These are phyloP conservation scores for Pissodes strobi DNA, from an alignment of 1,140 invertebrate genomes.

Conservation along the genomic window DNA sequence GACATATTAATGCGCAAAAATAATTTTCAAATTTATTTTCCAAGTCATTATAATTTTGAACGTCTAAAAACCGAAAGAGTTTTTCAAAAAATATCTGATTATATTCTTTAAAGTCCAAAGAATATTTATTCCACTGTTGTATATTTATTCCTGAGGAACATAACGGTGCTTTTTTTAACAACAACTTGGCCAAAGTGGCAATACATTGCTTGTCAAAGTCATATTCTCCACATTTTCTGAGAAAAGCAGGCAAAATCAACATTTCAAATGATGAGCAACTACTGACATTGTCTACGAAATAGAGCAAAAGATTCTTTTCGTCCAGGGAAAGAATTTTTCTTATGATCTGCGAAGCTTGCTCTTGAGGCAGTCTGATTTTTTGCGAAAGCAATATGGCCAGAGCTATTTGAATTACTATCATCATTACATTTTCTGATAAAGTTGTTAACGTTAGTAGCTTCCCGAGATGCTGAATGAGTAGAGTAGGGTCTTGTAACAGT, in stretches of 20 bases:
- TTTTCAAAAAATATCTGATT: constrained; percentile 53
- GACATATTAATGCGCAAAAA: constrained; percentile 62
- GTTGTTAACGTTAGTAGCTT: constrained; percentile 56
- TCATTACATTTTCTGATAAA: constrained; percentile 58
- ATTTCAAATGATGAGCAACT: constrained; percentile 73
- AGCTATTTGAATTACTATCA: constrained; percentile 62
- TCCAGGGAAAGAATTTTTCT: constrained; percentile 64
- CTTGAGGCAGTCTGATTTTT: constrained; percentile 68
- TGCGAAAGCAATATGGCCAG: constrained; percentile 64
- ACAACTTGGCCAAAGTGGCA: constrained; percentile 67
- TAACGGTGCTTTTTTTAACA: constrained; percentile 68
- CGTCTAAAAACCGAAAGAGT: constrained; percentile 37
- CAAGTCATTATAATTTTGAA: background rate
- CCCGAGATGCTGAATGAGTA: constrained; percentile 59
- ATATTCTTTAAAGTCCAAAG: constrained; percentile 63
- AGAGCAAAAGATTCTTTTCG: constrained; percentile 61
- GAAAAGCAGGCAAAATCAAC: constrained; percentile 70
- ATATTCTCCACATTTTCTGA: constrained; percentile 64
- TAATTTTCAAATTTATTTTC: constrained; percentile 51
- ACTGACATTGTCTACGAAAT: constrained; percentile 68
- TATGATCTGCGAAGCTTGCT: constrained; percentile 68
- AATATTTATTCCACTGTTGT: constrained; percentile 67
- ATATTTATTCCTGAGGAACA: constrained; percentile 63
- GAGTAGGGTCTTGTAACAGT: constrained; percentile 63
- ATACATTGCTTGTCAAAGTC: constrained; percentile 61